These are phyloP conservation scores for Bradypodion pumilum DNA, from an alignment of 2,797 vertebrate species.

Conservation along the genomic window DNA sequence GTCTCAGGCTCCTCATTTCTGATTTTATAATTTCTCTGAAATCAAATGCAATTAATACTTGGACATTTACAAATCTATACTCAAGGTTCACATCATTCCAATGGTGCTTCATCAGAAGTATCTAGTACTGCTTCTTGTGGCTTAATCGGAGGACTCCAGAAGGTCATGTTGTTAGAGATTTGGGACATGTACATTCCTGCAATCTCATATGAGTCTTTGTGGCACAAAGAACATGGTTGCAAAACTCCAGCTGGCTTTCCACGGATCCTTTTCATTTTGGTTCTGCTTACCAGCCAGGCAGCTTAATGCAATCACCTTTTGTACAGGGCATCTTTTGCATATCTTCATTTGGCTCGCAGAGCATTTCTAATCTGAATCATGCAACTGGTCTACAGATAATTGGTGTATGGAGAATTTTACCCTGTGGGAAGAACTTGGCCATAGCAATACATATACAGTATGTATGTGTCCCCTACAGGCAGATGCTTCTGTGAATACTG, in stretches of 20 bases:
- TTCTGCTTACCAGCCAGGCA: not conserved
- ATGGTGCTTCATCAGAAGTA: not conserved
- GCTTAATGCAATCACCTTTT: not conserved
- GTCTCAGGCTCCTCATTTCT: not conserved
- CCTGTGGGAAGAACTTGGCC: not conserved
- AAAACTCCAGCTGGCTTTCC: not conserved
- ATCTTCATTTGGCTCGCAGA: not conserved
- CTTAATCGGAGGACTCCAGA: not conserved
- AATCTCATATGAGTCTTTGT: not conserved
- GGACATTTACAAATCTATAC: no score
- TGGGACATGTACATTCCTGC: not conserved
- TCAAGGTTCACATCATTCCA: not conserved
- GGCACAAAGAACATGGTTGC: not conserved
- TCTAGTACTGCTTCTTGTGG: not conserved
- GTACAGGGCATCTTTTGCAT: not conserved
- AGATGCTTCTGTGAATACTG: not conserved
- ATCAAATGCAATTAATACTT: no score
- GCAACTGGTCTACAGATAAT: not conserved
- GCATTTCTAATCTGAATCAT: not conserved
- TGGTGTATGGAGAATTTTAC: not conserved
- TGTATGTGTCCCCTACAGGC: not conserved
- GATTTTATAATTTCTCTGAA: not conserved
- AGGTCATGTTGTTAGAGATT: not conserved
- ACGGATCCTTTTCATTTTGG: not conserved
- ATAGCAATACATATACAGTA: not conserved